Evolutionary conservation across 2,797 vertebrate species (phyloP), one percentile per base, ranked within the genome.

Genomic region (Arctocebus calabarensis): DNA sequence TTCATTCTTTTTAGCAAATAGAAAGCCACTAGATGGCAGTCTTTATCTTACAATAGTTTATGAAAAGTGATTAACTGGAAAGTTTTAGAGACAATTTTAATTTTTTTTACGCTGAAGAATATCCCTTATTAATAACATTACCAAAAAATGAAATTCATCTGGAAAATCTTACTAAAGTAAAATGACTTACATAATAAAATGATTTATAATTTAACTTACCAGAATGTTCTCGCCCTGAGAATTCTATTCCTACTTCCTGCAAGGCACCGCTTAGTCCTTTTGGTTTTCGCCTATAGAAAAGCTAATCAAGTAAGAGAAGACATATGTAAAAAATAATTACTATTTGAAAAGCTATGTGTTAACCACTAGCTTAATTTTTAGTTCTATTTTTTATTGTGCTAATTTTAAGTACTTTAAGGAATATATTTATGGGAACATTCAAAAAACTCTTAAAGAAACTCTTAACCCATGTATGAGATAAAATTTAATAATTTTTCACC

Each of bases 261-360:
- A 99, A 98, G 5, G 99, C 99, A 45, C 99, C 99, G 7, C 98
- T 99, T 78, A 99, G 98, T 64, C 99, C 99, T 98, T 99, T 99
- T 52, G 99, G 99, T 96, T 99, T 99, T 96, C 99, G 98, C 23
- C 98, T 98, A 93, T 99, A 99, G 98, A 99, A 99, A 43, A 98
- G 91, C 99, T 99, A 97, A 84, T 97, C 84, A 90, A 92, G 97
- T 88, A 95, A 94, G 86, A 84, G 55, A 86, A 92, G 11, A 77
- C 0, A 17, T 2, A 90, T 77, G 5, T 93, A n/a, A 84, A 88
- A 92, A 84, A 91, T 68, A 13, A 86, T 68, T 84, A 92, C 19
- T 89, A 87, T 85, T 88, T 92, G 27, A 84, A 87, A 85, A 64
- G 13, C 29, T 52, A 61, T 77, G 5, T 25, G 66, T 66, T 89